A percentile compares a stretch with the other conserved stretches of the same genome.
Evolutionary conservation across 2,888 invertebrate species (phyloP).

Genomic region (Agonopterix alstromeriana): DNA sequence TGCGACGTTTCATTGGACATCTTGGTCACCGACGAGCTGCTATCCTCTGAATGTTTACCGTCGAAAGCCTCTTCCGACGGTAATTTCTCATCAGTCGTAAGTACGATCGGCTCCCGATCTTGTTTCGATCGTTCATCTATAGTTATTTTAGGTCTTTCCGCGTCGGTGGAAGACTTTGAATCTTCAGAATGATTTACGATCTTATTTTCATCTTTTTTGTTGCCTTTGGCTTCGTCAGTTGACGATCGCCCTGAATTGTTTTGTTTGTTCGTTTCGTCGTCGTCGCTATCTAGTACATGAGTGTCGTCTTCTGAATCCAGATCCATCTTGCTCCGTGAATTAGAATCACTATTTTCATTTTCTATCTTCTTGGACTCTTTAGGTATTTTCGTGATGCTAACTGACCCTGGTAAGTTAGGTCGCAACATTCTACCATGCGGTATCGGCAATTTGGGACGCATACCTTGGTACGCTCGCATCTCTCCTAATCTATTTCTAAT

Average conservation of each 20-base stretch:
- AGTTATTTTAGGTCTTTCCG: constrained; percentile 18
- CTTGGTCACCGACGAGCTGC: constrained; percentile 20
- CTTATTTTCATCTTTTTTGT: constrained; percentile 9
- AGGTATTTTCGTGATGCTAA: constrained; percentile 63
- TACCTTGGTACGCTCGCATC: constrained; percentile 38
- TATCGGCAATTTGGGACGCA: constrained; percentile 49
- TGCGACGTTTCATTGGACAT: constrained; percentile 13
- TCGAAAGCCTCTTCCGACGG: constrained; percentile 59
- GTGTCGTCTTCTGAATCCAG: constrained; percentile 55
- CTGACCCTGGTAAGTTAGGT: constrained; percentile 55
- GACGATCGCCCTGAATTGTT: constrained; percentile 18
- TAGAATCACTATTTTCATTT: constrained; percentile 28
- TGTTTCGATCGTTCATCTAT: constrained; percentile 18
- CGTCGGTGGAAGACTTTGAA: constrained; percentile 15
- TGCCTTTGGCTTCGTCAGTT: constrained; percentile 14
- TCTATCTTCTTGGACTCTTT: constrained; percentile 48
- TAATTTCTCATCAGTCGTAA: constrained; percentile 64
- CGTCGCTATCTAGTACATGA: constrained; percentile 62
- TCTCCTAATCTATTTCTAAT: constrained; percentile 56
- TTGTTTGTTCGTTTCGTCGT: constrained; percentile 26
- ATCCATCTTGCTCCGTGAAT: constrained; percentile 32
- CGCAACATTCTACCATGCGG: constrained; percentile 42
- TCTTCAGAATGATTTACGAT: constrained; percentile 11
- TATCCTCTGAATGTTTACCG: constrained; percentile 28
- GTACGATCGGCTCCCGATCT: constrained; percentile 35